Base-by-base conservation (phyloP, 2,113 vertebrate species). In the Seriola quinqueradiata region DNA sequence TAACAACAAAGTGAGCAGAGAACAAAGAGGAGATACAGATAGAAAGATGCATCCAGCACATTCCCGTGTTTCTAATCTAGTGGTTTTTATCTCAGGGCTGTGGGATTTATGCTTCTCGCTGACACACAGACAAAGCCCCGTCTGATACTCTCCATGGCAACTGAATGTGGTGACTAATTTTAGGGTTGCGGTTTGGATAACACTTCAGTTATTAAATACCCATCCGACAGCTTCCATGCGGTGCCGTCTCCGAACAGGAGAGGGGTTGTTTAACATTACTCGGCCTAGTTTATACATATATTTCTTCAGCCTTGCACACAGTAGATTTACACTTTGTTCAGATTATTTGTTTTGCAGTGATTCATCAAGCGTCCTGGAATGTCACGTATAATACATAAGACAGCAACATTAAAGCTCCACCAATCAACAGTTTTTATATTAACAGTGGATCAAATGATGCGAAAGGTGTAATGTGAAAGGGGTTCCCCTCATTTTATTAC, bases 81-180 rank as follows among this genome's bases (percentile, higher is more conserved):
- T 13, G 6, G 71, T 80, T 92, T 91, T 89, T 70, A 88, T 91
- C 88, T 11, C 67, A 25, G 66, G 40, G 81, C 69, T 73, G 74
- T 72, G 72, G 83, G 86, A 90, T 92, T 91, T 86, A 90, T 91
- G 86, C 84, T 55, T 84, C 81, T 87, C 70, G 48, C 84, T 77
- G 86, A 87, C 82, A 88, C 69, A 63, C 74, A 84, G 78, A 85
- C 89, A 89, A 88, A 89, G 82, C 75, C 77, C 70, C 1, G 59
- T 70, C 85, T 87, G 87, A 92, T 90, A 71, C 80, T 92, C 91
- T 87, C 89, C 91, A 92, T 92, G 88, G 92, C 90, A 93, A 92
- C 90, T 42, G 81, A 81, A 78, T 25, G 74, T 55, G 68, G 87
- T 67, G 77, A 86, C 89, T 90, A 84, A 89, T 89, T 90, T 89